Conservation (phyloP, 2,888 invertebrate species). For the Heteropelma amictum region DNA sequence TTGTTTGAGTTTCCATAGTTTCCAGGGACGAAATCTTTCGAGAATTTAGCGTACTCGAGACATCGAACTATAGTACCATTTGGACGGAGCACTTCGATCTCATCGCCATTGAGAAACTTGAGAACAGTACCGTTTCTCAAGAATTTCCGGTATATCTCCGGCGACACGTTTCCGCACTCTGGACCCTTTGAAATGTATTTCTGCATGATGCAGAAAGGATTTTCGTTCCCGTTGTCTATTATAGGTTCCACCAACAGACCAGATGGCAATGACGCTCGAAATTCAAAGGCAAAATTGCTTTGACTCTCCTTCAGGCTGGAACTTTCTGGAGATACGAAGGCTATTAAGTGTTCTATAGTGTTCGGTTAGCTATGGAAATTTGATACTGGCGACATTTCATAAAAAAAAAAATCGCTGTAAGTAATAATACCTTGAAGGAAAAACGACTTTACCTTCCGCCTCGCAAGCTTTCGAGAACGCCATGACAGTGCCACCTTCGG, state of each 20-base stretch:
- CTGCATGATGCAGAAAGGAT: conserved; percentile 70
- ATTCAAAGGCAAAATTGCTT: conserved; percentile 53
- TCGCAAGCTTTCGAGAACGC: conserved; percentile 61
- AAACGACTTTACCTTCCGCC: conserved; percentile 13
- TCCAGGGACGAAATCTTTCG: conserved; percentile 5
- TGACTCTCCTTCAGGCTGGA: background rate
- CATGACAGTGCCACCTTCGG: conserved; percentile 63
- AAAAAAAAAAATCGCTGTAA: no score
- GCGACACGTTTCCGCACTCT: conserved; percentile 39
- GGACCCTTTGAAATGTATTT: conserved; percentile 63
- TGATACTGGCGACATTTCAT: background rate
- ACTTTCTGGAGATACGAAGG: background rate
- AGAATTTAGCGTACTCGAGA: conserved; percentile 54
- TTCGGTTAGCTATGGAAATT: background rate
- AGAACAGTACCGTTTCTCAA: conserved; percentile 71
- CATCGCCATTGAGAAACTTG: conserved; percentile 68
- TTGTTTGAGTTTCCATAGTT: conserved; percentile 30
- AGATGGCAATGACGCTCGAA: conserved; percentile 67
- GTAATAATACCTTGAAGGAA: background rate
- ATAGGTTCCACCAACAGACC: conserved; percentile 66
- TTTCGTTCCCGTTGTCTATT: conserved; percentile 56
- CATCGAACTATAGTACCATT: conserved; percentile 69
- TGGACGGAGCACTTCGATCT: conserved; percentile 67
- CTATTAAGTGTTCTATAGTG: background rate
- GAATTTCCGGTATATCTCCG: conserved; percentile 67